Conservation (phyloP, 2,888 invertebrate species). For the Tillus elongatus region DNA sequence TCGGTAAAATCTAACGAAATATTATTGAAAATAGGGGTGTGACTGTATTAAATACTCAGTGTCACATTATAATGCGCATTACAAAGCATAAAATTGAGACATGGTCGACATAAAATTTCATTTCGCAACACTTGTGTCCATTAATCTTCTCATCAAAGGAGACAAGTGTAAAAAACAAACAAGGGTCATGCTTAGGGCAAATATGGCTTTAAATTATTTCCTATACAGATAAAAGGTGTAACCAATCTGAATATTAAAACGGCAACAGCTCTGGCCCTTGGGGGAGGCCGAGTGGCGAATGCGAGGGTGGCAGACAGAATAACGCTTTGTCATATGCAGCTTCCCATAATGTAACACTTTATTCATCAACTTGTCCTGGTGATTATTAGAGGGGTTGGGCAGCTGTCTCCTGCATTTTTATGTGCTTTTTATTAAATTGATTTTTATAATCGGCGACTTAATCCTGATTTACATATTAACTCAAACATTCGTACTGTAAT, state of each 20-base stretch:
- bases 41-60: no score
- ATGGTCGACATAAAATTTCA: no score
- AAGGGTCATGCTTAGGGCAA: conserved; percentile 37
- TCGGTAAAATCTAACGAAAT: no score
- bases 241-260: conserved; percentile 45
- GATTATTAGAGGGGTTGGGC: conserved; percentile 41
- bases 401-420: conserved; percentile 37
- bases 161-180: conserved; percentile 44
- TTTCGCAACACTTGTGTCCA: no score
- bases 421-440: conserved; percentile 35
- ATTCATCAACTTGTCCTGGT: conserved; percentile 37
- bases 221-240: conserved; percentile 44
- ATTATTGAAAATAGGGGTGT: no score
- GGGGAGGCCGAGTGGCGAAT: conserved; percentile 13
- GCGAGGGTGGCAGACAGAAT: conserved; percentile 24
- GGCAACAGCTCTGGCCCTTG: conserved; percentile 23
- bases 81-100: no score
- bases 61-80: no score
- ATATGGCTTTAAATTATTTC: conserved; percentile 42
- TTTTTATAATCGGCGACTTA: conserved; percentile 11
- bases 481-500: no score
- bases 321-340: conserved; percentile 41
- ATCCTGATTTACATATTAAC: conserved; percentile 1
- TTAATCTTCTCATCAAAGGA: conserved; percentile 39
- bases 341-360: conserved; percentile 42